Conservation (phyloP, 2,888 invertebrate genomes). For the Escarpia spicata region DNA sequence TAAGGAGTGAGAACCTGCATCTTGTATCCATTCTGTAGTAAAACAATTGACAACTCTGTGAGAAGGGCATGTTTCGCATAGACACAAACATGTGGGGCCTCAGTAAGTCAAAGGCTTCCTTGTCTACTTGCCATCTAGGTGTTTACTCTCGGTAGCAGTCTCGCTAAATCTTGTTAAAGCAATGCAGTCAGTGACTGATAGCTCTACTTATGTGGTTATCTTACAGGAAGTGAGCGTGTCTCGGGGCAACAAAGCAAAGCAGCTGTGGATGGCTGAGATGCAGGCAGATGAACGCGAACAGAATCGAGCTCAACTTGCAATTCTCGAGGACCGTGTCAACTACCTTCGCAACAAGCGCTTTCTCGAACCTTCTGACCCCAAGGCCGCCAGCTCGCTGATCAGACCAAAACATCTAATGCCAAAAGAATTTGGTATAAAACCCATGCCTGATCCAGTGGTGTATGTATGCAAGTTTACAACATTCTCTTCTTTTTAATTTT, state of each 20-base stretch:
- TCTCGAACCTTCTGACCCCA: slow-evolving; percentile 51
- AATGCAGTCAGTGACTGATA: too few species aligned
- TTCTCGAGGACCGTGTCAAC: slow-evolving; percentile 56
- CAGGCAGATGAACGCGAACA: slow-evolving; percentile 53
- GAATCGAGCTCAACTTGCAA: slow-evolving; percentile 53
- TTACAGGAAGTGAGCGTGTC: not conserved
- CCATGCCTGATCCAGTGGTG: slow-evolving; percentile 43
- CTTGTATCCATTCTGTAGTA: too few species aligned
- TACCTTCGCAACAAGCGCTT: slow-evolving; percentile 59
- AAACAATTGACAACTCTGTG: too few species aligned
- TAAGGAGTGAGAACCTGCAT: too few species aligned
- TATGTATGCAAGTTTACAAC: not conserved
- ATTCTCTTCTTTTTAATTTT: not conserved
- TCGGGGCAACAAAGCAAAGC: not conserved
- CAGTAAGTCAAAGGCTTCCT: too few species aligned
- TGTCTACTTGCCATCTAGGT: too few species aligned
- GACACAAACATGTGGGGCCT: too few species aligned
- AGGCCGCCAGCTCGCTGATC: slow-evolving; percentile 50
- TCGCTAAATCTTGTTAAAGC: too few species aligned
- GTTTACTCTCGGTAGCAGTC: too few species aligned
- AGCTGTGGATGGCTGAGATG: slow-evolving; percentile 59
- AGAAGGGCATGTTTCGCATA: too few species aligned
- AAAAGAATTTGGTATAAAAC: slow-evolving; percentile 55
- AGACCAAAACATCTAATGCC: slow-evolving; percentile 48
- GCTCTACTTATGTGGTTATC: not conserved